Base-by-base conservation (phyloP, 2,797 vertebrate species). In the Sylvilagus floridanus region DNA sequence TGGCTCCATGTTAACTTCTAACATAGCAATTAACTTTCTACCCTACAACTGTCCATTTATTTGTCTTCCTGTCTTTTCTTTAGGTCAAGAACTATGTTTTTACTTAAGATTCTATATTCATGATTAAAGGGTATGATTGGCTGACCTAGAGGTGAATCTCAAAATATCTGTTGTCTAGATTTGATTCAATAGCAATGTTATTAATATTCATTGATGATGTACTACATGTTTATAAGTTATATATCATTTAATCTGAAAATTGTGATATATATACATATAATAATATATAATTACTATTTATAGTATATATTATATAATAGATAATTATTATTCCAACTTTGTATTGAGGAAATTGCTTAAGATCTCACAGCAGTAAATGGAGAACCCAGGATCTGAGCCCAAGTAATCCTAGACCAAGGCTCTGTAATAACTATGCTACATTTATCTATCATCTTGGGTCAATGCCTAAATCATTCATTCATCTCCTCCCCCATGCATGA, bases 311-410 rank as follows among this genome's bases (percentile, higher is more conserved):
- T 22, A 57, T 8, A 42, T 12, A 62, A n/a, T 68, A 73, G 57
- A 78, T 19, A 62, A 2, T 37, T 84, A 28, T 90, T 76, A 76
- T 82, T 92, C 13, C 19, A 77, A 66, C n/a, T 86, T 95, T 35
- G 28, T 75, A 28, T 52, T 83, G 4, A n/a, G 11, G 8, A 83
- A 85, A 71, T 69, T 84, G 12, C 30, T 52, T 84, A 84, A 83
- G 7, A 22, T 93, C 5, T 75, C 37, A 88, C 2, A 71, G 47
- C 6, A 72, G 5, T 35, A 89, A 62, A 79, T 71, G 42, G 4
- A 95, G 2, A 16, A 54, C 0, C 12, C 4, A 37, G 30, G 9
- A 77, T 84, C 28, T 82, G 26, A 89, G 37, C 9, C 14, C 24
- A 72, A 1, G 7, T 2, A 7, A 19, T 47, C 42, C 26, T 68